phyloP scores from a whole-genome alignment of 2,888 invertebrate species.

The Xanthorhoe designata region DNA sequence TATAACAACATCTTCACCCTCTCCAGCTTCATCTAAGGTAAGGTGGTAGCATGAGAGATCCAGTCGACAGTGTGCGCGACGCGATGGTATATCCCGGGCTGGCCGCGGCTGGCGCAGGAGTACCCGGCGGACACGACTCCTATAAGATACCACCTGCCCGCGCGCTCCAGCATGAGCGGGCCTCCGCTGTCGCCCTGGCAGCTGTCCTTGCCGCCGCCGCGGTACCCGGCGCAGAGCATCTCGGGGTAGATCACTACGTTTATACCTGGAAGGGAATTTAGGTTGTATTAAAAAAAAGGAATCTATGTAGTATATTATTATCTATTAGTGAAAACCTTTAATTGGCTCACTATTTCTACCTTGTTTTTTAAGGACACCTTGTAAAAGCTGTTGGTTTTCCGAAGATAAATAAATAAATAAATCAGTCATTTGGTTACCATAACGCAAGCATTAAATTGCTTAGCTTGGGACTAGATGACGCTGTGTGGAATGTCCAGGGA shows the following conservation, averaged over 20 bases:
- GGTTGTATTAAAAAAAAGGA: no score
- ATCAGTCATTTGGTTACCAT: no score
- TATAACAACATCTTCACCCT: no score
- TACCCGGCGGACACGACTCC: conserved; percentile 97
- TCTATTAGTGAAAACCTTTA: no score
- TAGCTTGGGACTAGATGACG: no score
- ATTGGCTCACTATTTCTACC: no score
- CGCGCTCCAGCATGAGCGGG: conserved; percentile 94
- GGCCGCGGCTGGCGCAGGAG: conserved; percentile 96
- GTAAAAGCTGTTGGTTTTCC: no score
- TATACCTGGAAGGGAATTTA: conserved; percentile 84
- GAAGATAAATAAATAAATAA: no score
- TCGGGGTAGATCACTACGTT: conserved; percentile 97
- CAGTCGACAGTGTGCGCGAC: conserved; percentile 97
- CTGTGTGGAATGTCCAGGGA: no score
- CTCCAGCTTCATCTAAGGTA: conserved; percentile 58
- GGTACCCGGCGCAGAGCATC: conserved; percentile 97
- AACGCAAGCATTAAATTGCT: no score
- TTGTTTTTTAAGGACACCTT: no score
- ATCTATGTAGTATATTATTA: no score
- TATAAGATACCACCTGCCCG: conserved; percentile 95
- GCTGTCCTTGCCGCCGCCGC: conserved; percentile 93
- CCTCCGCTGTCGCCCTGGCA: conserved; percentile 94
- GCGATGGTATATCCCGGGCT: conserved; percentile 97
- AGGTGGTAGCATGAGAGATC: conserved; percentile 89